These are phyloP conservation scores for Amblyjoppa proteus DNA, from an alignment of 2,888 invertebrate genomes.

Conservation along the genomic window DNA sequence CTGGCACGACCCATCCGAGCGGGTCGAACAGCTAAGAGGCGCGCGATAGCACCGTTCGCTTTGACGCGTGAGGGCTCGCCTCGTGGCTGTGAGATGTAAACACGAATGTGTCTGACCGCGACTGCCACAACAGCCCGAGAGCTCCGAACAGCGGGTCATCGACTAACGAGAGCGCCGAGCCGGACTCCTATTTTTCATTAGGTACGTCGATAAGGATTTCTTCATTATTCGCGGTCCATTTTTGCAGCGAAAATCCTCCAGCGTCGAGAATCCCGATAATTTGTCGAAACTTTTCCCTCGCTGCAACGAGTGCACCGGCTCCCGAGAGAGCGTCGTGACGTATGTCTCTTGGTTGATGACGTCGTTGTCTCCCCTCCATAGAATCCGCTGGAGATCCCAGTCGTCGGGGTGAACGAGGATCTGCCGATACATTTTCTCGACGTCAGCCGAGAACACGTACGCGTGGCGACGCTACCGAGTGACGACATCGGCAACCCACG, in stretches of 20 bases:
- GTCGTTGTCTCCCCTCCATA: constrained; percentile 75
- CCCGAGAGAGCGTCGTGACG: constrained; percentile 9
- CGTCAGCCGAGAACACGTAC: constrained; percentile 78
- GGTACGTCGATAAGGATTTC: background rate
- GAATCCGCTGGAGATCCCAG: constrained; percentile 75
- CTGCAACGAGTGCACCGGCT: background rate
- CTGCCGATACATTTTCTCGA: constrained; percentile 81
- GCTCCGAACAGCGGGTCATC: background rate
- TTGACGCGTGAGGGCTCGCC: background rate
- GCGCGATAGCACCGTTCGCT: background rate
- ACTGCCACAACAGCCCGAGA: background rate
- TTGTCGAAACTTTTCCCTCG: background rate
- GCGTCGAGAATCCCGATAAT: background rate
- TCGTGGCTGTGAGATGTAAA: background rate
- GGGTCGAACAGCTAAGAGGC: constrained; percentile 18
- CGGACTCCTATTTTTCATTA: background rate
- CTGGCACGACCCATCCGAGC: constrained; percentile 12
- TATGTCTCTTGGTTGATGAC: background rate
- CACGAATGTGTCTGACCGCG: background rate
- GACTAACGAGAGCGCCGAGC: background rate
- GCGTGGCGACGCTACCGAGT: constrained; percentile 74
- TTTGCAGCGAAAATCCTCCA: constrained; percentile 45
- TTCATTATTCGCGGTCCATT: constrained; percentile 34
- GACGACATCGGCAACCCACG: constrained; percentile 70
- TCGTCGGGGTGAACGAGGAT: constrained; percentile 72